phyloP scores from a whole-genome alignment of 1,140 invertebrate species.

The Drosophila insularis region DNA sequence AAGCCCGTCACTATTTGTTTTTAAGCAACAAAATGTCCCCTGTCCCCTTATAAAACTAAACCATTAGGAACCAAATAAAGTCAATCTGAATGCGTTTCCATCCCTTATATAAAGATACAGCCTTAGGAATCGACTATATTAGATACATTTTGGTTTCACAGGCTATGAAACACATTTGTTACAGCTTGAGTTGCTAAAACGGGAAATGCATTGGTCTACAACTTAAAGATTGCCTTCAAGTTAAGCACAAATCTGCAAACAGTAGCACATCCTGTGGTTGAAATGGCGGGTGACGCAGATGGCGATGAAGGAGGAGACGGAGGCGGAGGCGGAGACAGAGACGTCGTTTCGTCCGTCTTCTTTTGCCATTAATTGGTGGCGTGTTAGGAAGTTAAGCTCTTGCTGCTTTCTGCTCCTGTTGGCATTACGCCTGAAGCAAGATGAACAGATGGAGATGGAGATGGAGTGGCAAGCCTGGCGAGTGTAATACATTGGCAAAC shows the following conservation, averaged over 20 bases:
- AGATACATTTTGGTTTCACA: background rate
- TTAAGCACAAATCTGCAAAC: slow-evolving; percentile 61
- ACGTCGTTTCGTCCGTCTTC: background rate
- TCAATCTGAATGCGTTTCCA: too few species aligned
- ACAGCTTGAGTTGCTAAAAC: background rate
- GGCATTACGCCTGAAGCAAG: slow-evolving; percentile 54
- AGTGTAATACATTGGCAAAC: slow-evolving; percentile 57
- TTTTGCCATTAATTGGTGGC: slow-evolving; percentile 56
- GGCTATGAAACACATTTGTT: slow-evolving; percentile 8
- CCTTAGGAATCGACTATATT: background rate
- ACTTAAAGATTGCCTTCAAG: slow-evolving; percentile 57
- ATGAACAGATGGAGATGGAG: slow-evolving; percentile 38
- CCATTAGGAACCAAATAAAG: too few species aligned
- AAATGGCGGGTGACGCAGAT: background rate
- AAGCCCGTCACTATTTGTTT: too few species aligned
- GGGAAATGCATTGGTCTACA: slow-evolving; percentile 14
- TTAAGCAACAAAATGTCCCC: too few species aligned
- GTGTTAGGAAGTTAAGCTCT: slow-evolving; percentile 62
- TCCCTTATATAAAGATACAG: background rate
- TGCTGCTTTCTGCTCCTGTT: slow-evolving; percentile 32
- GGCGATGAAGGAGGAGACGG: background rate
- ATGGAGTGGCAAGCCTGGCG: slow-evolving; percentile 44
- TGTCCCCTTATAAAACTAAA: too few species aligned
- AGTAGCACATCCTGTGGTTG: slow-evolving; percentile 32
- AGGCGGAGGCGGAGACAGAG: background rate